Evolutionary conservation across 2,888 invertebrate genomes (phyloP), one percentile per base, ranked within the genome.

Genomic region (Linyphia triangularis): DNA sequence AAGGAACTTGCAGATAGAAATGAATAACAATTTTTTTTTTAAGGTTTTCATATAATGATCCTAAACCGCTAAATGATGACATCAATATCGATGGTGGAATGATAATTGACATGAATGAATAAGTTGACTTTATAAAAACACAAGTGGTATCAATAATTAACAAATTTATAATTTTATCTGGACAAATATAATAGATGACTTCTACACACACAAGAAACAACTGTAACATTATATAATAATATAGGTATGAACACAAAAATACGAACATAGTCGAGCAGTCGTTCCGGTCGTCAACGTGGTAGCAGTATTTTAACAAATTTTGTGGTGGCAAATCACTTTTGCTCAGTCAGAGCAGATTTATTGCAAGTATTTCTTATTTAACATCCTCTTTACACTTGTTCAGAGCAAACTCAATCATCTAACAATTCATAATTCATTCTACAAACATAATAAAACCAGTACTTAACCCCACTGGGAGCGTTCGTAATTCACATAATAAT

Each of bases 271-370:
- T 81, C 86, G 40, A 75, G 81, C 75, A 59, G 65, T 82, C 86
- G 67, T 81, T 88, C 81, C 86, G 73, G 86, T 88, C 81, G 86
- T 88, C 81, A 88, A 88, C 86, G 73, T 81, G 86, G 81, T 88
- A 88, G 67, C 86, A 67, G 75, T 16, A n/a, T 51, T 51, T 16
- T 51, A n/a, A 51, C 51, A 51, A 51, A 51, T n/a, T n/a, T 82
- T 88, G 73, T 57, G 13, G 16, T 6, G 57, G 75, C 75, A 75
- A 75, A 73, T 57, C 6, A 61, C 13, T 67, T 33, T 33, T 33
- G 5, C 16, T 51, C 33, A 33, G 33, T 33, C 5, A 6, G 33
- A 33, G 33, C 51, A 51, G 51, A 51, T 51, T 9, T 51, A 5
- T 7, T 51, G n/a, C 13, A n/a, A n/a, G 16, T 5, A n/a, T 51